These are phyloP conservation scores for Psilopsiagon aurifrons DNA, from an alignment of 2,113 vertebrate genomes.

Conservation along the genomic window DNA sequence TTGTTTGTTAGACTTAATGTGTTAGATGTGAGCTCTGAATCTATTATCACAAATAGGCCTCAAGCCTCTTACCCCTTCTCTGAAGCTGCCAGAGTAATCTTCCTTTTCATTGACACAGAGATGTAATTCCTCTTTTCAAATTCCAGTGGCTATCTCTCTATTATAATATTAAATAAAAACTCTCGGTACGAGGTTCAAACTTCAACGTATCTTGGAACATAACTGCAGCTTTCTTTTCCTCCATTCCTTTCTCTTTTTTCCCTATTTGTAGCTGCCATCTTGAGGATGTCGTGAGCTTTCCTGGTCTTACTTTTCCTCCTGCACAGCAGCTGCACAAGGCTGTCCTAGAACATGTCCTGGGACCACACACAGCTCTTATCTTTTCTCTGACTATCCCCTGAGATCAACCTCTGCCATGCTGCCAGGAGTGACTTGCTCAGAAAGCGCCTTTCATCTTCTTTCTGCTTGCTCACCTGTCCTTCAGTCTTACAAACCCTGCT, in stretches of 20 bases:
- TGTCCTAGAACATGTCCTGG: not conserved
- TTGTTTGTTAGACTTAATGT: constrained; percentile 1
- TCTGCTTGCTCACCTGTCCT: constrained; percentile 34
- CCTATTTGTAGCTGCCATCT: not conserved
- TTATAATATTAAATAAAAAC: not conserved
- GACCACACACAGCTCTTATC: not conserved
- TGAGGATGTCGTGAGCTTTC: not conserved
- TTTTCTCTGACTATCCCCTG: not conserved
- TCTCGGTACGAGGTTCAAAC: not conserved
- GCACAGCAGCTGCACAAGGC: not conserved
- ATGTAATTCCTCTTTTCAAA: not conserved
- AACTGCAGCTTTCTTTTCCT: not conserved
- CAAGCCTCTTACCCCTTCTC: not conserved
- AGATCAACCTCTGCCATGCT: constrained; percentile 15
- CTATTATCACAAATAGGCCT: not conserved
- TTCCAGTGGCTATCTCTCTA: not conserved
- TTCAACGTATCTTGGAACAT: not conserved
- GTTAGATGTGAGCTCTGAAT: not conserved
- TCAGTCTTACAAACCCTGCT: not conserved
- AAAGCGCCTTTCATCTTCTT: constrained; percentile 18
- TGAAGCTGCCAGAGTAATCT: not conserved
- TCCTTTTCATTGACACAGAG: not conserved
- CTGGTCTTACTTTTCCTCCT: not conserved
- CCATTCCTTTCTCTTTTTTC: not conserved
- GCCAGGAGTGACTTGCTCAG: not conserved